Evolutionary conservation across 2,113 vertebrate genomes (phyloP).

Genomic region (Micromys minutus): DNA sequence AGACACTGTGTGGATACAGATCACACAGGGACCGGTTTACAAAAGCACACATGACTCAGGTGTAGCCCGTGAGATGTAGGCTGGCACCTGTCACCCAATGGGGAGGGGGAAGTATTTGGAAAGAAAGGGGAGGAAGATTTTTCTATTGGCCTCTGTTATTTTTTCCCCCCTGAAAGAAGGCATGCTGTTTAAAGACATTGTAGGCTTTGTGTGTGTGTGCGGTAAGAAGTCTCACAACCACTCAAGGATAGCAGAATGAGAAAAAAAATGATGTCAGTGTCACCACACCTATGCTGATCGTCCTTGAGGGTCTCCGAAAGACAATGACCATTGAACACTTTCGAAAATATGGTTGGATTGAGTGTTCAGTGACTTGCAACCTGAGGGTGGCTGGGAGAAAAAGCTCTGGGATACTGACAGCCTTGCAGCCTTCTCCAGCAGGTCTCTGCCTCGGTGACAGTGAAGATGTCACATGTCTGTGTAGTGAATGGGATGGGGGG

Average conservation of each 20-base stretch:
- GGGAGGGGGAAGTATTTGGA: neutral
- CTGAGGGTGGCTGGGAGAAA: neutral
- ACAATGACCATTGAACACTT: neutral
- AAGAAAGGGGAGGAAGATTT: neutral
- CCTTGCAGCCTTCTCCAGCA: neutral
- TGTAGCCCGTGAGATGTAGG: neutral
- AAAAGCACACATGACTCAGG: neutral
- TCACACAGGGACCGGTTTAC: neutral
- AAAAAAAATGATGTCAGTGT: neutral
- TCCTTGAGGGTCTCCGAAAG: neutral
- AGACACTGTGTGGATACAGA: neutral
- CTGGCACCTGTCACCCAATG: neutral
- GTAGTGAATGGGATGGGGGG: neutral
- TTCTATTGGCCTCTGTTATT: neutral
- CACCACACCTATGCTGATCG: neutral
- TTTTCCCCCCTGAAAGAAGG: neutral
- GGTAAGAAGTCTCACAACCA: neutral
- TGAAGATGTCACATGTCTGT: neutral
- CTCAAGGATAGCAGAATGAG: neutral
- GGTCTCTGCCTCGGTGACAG: neutral
- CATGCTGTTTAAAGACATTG: neutral
- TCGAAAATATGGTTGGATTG: neutral
- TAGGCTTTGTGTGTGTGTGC: conserved; percentile 11
- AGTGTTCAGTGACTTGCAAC: neutral
- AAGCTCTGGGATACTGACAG: neutral